These are phyloP conservation scores for Mormyrus hasselquistii DNA, from an alignment of 2,797 vertebrate species.

Conservation along the genomic window DNA sequence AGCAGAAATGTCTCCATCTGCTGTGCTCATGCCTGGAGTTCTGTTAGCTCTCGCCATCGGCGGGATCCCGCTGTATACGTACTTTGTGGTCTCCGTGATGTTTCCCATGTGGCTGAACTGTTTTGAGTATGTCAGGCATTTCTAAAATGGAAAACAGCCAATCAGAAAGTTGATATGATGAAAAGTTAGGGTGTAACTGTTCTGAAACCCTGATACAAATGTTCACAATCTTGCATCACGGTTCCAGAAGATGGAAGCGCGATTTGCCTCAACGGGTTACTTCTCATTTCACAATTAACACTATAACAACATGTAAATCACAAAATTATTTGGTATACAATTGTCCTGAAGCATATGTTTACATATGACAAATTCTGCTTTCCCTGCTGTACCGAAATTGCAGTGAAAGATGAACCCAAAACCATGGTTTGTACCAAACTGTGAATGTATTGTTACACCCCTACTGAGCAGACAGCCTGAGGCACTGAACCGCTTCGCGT, in stretches of 20 bases:
- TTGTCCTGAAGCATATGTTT: not conserved
- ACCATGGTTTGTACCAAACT: not conserved
- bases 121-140: conserved; percentile 85
- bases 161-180: not conserved
- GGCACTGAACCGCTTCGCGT: not conserved
- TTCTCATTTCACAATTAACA: not conserved
- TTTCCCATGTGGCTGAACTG: conserved; percentile 94
- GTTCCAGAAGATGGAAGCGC: not conserved
- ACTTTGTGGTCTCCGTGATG: conserved; percentile 83
- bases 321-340: not conserved
- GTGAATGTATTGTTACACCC: not conserved
- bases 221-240: not conserved
- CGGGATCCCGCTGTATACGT: conserved; percentile 37
- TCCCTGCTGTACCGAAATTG: not conserved
- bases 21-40: not conserved
- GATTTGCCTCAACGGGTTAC: not conserved
- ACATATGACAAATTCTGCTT: not conserved
- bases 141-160: conserved; percentile 56
- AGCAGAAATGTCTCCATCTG: not conserved
- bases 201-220: not conserved
- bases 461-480: not conserved
- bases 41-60: not conserved
- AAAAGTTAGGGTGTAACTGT: not conserved
- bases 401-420: not conserved
- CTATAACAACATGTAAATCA: not conserved